Base-by-base conservation (phyloP, 2,888 invertebrate species). In the Galerucella pusilla region DNA sequence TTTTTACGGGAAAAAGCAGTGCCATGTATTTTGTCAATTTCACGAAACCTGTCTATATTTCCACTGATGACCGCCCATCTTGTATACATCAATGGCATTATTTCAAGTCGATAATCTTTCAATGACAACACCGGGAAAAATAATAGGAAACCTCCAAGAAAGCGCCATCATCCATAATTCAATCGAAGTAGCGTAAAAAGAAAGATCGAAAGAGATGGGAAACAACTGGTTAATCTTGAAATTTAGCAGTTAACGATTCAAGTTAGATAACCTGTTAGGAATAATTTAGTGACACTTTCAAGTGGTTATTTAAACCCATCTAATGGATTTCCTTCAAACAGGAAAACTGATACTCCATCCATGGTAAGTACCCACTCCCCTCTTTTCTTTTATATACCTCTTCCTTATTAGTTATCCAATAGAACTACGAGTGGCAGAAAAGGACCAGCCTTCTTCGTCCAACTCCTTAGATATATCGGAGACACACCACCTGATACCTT, bases 121-220 rank as follows among this genome's bases (percentile, higher is more conserved):
- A 65, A 73, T 68, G 68, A 75, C 72, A 72, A 71, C 70, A 70
- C 75, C 54, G 66, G 54, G 49, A 74, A 68, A 72, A 75, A 75
- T 73, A 69, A 74, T 71, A 76, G 71, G 46, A 72, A 77, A 73
- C 74, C 64, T 76, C 61, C 66, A 69, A 74, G 69, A 69, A 54
- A 68, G 74, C 71, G 74, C 72, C 74, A 72, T 63, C 72, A 74
- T 77, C 76, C 76, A 77, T 77, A 71, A 77, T 77, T 75, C 77
- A 75, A 42, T 63, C 65, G 69, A 65, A 45, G 64, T 65, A 52
- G 59, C 52, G 28, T 61, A 28, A 2, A 2, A 42, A 16, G 54
- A 64, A 64, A 63, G 60, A 54, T 45, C 20, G 25, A 12, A 46
- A 71, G 64, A 71, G 71, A 11, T 71, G 71, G 68, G 71, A 71